These are phyloP conservation scores for Sphecodes monilicornis DNA, from an alignment of 2,888 invertebrate genomes.

Conservation along the genomic window DNA sequence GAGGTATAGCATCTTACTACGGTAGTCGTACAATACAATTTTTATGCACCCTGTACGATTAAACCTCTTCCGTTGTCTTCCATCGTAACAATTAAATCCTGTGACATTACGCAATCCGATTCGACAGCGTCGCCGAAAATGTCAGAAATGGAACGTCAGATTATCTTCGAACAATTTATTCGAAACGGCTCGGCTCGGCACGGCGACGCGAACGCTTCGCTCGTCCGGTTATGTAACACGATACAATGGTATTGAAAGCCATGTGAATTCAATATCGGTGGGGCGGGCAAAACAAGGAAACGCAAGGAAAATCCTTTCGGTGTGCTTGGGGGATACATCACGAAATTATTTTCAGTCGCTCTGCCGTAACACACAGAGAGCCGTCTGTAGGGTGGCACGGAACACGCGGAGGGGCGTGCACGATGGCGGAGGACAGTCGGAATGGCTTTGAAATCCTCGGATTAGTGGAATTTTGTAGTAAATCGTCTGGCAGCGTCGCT, in stretches of 20 bases:
- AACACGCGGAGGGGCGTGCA: not conserved
- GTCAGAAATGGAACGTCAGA: not conserved
- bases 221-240: conserved; percentile 31
- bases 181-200: not conserved
- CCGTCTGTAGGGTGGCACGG: not conserved
- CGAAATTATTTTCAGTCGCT: conserved; percentile 49
- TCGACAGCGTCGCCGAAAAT: not conserved
- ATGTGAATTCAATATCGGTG: conserved; percentile 39
- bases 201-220: not conserved
- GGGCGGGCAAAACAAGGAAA: conserved; percentile 20
- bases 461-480: conserved; percentile 67
- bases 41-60: too few species aligned
- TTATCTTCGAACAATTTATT: conserved; percentile 24
- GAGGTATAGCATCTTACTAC: too few species aligned
- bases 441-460: conserved; percentile 62
- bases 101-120: not conserved
- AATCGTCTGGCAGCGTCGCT: conserved; percentile 54
- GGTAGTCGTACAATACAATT: too few species aligned
- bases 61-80: not conserved
- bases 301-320: conserved; percentile 21
- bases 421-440: conserved; percentile 20
- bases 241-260: conserved; percentile 30
- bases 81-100: not conserved
- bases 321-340: conserved; percentile 32
- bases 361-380: not conserved